Evolutionary conservation across 2,888 invertebrate genomes (phyloP).

Genomic region (Trachelus stipa): DNA sequence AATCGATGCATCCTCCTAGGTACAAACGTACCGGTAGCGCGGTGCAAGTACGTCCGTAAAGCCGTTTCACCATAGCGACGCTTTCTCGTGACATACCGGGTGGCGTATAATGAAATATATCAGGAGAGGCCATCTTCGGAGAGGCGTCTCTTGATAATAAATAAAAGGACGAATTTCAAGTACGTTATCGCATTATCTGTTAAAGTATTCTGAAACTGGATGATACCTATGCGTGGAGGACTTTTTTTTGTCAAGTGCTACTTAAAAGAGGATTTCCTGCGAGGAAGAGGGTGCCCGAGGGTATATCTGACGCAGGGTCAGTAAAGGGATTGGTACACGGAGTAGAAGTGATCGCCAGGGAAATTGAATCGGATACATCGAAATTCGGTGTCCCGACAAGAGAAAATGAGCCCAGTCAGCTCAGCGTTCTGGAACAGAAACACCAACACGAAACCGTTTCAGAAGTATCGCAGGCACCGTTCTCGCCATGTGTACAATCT

Average conservation of each 20-base stretch:
- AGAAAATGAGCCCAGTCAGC: slow-evolving; percentile 17
- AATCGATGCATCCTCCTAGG: slow-evolving; percentile 50
- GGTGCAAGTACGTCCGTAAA: background rate
- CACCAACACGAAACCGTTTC: slow-evolving; percentile 27
- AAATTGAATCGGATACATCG: slow-evolving; percentile 22
- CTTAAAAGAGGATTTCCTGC: background rate
- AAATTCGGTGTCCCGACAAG: slow-evolving; percentile 18
- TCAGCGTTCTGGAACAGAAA: slow-evolving; percentile 22
- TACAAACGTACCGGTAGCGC: background rate
- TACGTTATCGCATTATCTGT: background rate
- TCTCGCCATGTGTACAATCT: slow-evolving; percentile 10
- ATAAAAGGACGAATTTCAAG: background rate
- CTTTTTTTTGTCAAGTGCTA: background rate
- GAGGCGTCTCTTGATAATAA: background rate
- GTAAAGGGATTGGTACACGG: background rate
- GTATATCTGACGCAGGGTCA: background rate
- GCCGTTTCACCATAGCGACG: background rate
- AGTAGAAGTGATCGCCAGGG: slow-evolving; percentile 1
- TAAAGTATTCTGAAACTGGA: background rate
- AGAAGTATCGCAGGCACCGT: slow-evolving; percentile 23
- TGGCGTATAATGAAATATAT: background rate
- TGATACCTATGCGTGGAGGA: background rate
- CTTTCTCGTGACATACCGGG: background rate
- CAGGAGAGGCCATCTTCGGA: background rate
- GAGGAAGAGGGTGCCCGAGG: background rate